A percentile compares a stretch with the other conserved stretches of the same genome.
phyloP scores from a whole-genome alignment of 2,113 vertebrate species.

The Casuarius casuarius region DNA sequence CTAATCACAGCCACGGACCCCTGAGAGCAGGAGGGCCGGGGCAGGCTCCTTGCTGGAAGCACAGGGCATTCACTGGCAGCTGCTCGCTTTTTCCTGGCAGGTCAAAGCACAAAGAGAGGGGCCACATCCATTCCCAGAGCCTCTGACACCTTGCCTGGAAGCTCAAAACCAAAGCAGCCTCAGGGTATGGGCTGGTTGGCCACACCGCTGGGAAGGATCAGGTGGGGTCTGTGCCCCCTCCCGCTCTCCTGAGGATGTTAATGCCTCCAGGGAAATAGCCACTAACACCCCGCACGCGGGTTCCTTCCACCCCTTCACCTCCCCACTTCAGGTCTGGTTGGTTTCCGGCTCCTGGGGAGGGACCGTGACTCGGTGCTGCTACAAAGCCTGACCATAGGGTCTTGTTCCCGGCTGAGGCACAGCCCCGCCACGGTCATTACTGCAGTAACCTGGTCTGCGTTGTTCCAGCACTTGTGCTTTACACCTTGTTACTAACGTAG shows the following conservation, averaged over 20 bases:
- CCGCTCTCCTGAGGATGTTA: too few species aligned
- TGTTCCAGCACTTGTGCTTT: neutral
- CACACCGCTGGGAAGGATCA: too few species aligned
- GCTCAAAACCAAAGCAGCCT: too few species aligned
- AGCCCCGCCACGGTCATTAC: rapidly evolving
- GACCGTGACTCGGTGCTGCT: rapidly evolving
- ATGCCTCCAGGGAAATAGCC: neutral
- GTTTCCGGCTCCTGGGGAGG: rapidly evolving
- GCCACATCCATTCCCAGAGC: neutral
- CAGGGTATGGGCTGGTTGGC: too few species aligned
- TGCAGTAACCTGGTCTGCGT: neutral
- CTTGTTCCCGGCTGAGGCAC: neutral
- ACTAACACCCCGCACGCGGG: neutral
- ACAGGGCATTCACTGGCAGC: rapidly evolving
- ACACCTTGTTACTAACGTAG: neutral
- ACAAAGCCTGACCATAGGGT: neutral
- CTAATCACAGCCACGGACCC: neutral
- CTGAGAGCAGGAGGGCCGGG: rapidly evolving
- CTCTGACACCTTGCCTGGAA: too few species aligned
- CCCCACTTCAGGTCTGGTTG: neutral
- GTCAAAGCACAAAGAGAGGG: neutral
- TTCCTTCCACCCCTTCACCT: neutral
- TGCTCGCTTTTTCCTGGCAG: too few species aligned
- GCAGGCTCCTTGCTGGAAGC: too few species aligned
- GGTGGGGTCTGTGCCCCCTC: too few species aligned